Conservation (phyloP, 2,113 vertebrate species). For the Engystomops pustulosus region DNA sequence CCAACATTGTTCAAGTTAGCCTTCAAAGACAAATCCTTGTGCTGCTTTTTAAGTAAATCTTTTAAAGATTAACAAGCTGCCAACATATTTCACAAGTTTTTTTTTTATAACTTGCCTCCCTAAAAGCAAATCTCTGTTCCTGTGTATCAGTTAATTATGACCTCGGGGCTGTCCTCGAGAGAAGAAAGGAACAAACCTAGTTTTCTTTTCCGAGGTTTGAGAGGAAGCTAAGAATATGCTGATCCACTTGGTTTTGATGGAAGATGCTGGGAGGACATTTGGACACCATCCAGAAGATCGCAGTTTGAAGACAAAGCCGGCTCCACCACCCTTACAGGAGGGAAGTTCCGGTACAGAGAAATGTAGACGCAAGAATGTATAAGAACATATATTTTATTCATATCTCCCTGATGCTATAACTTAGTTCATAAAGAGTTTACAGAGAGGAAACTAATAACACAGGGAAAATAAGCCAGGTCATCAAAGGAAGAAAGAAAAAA, state of each 20-base stretch:
- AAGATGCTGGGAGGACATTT: constrained; percentile 6
- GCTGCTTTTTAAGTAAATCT: neutral
- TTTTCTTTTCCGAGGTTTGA: constrained; percentile 27
- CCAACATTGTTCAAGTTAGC: no score
- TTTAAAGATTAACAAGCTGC: neutral
- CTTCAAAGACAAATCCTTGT: neutral
- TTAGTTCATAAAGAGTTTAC: constrained; percentile 1
- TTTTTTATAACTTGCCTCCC: constrained; percentile 23
- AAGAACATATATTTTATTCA: constrained; percentile 12
- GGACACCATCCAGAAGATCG: constrained; percentile 23
- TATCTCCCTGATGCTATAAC: neutral
- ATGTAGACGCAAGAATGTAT: constrained; percentile 1
- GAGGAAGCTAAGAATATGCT: constrained; percentile 46
- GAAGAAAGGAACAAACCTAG: constrained; percentile 26
- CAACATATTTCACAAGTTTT: constrained; percentile 20
- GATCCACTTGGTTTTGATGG: constrained; percentile 31
- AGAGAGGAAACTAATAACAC: neutral
- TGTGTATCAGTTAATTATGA: constrained; percentile 54
- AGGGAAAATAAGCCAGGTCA: neutral
- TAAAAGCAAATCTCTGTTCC: constrained; percentile 52
- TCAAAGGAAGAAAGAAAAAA: neutral
- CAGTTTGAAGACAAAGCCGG: neutral
- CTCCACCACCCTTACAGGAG: neutral
- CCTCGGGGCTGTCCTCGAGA: constrained; percentile 27
- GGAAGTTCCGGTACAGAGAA: neutral